Base-by-base conservation (phyloP, 2,113 vertebrate genomes). In the Strix uralensis region DNA sequence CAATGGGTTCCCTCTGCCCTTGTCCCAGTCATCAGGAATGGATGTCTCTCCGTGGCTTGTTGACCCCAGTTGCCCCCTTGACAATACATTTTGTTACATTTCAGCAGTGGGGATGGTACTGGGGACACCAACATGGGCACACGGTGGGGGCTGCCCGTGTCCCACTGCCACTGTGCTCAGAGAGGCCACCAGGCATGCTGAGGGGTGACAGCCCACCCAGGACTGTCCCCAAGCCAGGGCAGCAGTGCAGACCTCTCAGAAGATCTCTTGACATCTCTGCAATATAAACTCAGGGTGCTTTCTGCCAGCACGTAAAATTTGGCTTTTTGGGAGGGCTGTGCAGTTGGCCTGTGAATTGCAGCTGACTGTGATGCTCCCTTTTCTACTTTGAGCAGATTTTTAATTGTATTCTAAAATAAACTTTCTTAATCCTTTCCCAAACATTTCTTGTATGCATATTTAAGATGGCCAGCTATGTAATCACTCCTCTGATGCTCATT, bases 1-100 rank as follows among this genome's bases (percentile, higher is more conserved):
- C 4, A 1, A 3, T 42, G 52, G 13, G 5, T 47, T 87, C 52
- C 27, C 73, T 66, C 42, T 62, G 12, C 36, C 42, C 2, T 34
- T 49, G 20, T 46, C 27, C n/a, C 62, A 8, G 11, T 19, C 49
- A 32, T 14, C 0, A 0, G 40, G 15, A 75, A 32, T 15, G 2
- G 25, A 13, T 27, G 36, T 70, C 32, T 70, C 42, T 63, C 23
- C 27, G 6, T 13, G 12, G 19, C 42, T 46, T 74, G 7, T 69
- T 47, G 38, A 26, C 32, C 40, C 26, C 2, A 0, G 1, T 30
- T 1, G 0, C 9, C 22, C n/a, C 7, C 34, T n/a, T n/a, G 42
- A 25, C 29, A 57, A 26, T n/a, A 30, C 25, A 23, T 57, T 30
- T 27, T 70, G 51, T n/a, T 44, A 29, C 4, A 0, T 47, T 66